Conservation (phyloP, 2,113 vertebrate species). For the Nothocercus julius region DNA sequence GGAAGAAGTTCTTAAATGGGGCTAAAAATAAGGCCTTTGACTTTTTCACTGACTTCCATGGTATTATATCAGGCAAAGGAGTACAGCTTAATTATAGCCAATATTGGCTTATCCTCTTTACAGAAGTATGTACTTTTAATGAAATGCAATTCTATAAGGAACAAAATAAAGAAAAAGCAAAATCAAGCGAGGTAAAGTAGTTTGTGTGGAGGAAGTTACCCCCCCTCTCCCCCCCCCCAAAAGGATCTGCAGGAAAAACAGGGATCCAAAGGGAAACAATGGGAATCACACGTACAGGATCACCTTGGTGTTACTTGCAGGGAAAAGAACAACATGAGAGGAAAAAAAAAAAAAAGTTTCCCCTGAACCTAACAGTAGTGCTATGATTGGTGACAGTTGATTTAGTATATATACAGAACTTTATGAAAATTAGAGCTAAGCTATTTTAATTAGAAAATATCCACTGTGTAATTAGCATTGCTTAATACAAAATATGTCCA, state of each 20-base stretch:
- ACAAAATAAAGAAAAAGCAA: conserved; percentile 14
- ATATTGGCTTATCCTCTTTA: conserved; percentile 6
- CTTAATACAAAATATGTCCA: conserved; percentile 43
- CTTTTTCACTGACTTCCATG: conserved; percentile 8
- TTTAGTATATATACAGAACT: conserved; percentile 8
- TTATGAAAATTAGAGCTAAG: conserved; percentile 46
- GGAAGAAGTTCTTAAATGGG: neutral
- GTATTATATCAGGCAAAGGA: neutral
- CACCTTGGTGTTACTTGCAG: neutral
- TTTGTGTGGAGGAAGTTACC: neutral
- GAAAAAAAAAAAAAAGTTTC: neutral
- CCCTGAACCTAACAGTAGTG: neutral
- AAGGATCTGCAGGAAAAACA: neutral
- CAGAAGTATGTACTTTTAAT: conserved; percentile 39
- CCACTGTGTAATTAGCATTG: conserved; percentile 31
- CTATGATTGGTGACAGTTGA: neutral
- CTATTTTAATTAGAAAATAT: conserved; percentile 63
- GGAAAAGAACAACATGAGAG: neutral
- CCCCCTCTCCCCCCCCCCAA: neutral
- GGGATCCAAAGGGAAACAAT: neutral
- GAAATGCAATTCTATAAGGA: conserved; percentile 33
- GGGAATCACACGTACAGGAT: rapidly evolving
- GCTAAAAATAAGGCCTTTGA: neutral
- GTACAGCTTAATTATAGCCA: conserved; percentile 30
- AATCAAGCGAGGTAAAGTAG: neutral